Evolutionary conservation across 1,140 invertebrate genomes (phyloP).

Genomic region (Bombus waltoni): DNA sequence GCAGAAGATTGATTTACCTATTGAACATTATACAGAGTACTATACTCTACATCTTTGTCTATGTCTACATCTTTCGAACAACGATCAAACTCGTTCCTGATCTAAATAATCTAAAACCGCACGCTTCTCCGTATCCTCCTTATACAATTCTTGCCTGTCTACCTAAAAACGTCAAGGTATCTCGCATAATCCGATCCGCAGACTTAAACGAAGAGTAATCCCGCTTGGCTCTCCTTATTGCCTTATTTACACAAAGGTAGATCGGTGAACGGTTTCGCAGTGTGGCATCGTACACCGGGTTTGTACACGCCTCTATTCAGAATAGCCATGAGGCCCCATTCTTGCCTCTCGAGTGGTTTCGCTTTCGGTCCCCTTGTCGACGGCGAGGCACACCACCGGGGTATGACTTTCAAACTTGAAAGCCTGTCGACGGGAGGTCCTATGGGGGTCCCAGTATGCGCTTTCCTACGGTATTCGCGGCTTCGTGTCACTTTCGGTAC

Average conservation of each 20-base stretch:
- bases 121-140: too few species aligned
- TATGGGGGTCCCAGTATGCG: slow-evolving; percentile 50
- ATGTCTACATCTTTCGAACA: too few species aligned
- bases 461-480: slow-evolving; percentile 62
- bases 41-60: too few species aligned
- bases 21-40: too few species aligned
- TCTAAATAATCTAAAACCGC: too few species aligned
- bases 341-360: slow-evolving; percentile 67
- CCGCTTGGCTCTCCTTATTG: slow-evolving; percentile 63
- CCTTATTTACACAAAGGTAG: slow-evolving; percentile 63
- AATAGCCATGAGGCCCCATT: slow-evolving; percentile 64
- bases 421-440: slow-evolving; percentile 72
- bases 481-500: slow-evolving; percentile 64
- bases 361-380: slow-evolving; percentile 66
- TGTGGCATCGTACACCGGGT: slow-evolving; percentile 37
- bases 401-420: slow-evolving; percentile 74
- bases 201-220: slow-evolving; percentile 60
- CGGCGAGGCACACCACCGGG: slow-evolving; percentile 51
- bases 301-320: slow-evolving; percentile 67
- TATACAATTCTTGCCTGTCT: background rate
- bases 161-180: background rate
- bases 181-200: slow-evolving; percentile 64
- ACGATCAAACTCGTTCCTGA: too few species aligned
- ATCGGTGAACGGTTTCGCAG: slow-evolving; percentile 40
- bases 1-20: too few species aligned